A percentile compares a stretch with the other conserved stretches of the same genome.
These are phyloP conservation scores for Aethina tumida DNA, from an alignment of 1,140 invertebrate species.

Conservation along the genomic window DNA sequence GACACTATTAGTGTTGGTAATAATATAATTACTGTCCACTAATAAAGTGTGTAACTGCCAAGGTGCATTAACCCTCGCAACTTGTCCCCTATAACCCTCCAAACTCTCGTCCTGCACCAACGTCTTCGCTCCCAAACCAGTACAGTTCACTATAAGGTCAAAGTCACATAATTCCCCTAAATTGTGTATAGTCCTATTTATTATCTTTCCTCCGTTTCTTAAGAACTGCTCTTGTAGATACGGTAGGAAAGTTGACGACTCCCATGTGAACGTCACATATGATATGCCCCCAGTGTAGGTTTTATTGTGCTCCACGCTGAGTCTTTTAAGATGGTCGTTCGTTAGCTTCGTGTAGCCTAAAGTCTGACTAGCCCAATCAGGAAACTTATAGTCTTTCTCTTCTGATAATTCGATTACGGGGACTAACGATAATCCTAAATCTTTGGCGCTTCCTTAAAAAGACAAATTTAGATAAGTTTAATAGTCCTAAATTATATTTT, in stretches of 20 bases:
- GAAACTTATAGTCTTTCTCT: conserved; percentile 35
- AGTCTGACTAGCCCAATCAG: conserved; percentile 44
- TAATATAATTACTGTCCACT: conserved; percentile 57
- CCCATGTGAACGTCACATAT: conserved; percentile 52
- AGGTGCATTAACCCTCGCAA: conserved; percentile 51
- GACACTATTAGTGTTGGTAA: conserved; percentile 57
- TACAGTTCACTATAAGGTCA: conserved; percentile 65
- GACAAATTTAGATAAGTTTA: conserved; percentile 44
- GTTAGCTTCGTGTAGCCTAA: conserved; percentile 46
- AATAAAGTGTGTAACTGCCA: conserved; percentile 49
- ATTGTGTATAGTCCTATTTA: conserved; percentile 10
- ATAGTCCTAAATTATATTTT: too few species aligned
- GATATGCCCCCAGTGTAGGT: conserved; percentile 47
- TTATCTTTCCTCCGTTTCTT: conserved; percentile 42
- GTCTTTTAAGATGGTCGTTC: conserved; percentile 38
- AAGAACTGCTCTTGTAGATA: conserved; percentile 50
- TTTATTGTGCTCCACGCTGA: conserved; percentile 36
- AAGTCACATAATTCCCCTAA: conserved; percentile 44
- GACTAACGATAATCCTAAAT: conserved; percentile 48
- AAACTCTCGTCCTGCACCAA: conserved; percentile 48
- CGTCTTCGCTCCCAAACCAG: conserved; percentile 49
- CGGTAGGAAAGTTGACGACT: conserved; percentile 47
- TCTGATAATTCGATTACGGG: conserved; percentile 43
- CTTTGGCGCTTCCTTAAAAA: conserved; percentile 36
- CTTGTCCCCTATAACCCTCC: conserved; percentile 58